Evolutionary conservation across 1,140 invertebrate species (phyloP).

Genomic region (Drosophila kikkawai): DNA sequence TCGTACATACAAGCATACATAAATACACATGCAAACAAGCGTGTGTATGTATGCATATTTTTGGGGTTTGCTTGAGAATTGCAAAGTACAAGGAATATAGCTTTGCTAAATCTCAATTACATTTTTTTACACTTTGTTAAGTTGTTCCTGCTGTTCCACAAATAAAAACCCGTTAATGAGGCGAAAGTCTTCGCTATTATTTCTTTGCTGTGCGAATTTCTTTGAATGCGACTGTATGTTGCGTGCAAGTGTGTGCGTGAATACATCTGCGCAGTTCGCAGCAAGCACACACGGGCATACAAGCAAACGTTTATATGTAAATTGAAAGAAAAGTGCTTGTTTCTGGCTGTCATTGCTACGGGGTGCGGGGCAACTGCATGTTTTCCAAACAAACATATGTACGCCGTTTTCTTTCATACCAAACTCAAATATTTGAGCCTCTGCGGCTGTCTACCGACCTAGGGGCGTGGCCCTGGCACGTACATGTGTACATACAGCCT

Average conservation of each 20-base stretch:
- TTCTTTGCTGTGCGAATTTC: constrained; percentile 22
- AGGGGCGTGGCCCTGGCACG: constrained; percentile 11
- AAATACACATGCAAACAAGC: background rate
- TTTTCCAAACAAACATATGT: constrained; percentile 17
- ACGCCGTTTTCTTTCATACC: background rate
- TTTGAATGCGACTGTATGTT: constrained; percentile 17
- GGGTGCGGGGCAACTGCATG: constrained; percentile 5
- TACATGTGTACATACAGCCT: constrained; percentile 33
- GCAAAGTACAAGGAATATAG: background rate
- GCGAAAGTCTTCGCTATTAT: constrained; percentile 52
- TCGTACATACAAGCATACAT: constrained; percentile 37
- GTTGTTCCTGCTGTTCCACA: constrained; percentile 45
- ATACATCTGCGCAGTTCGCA: constrained; percentile 41
- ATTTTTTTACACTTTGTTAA: constrained; percentile 45
- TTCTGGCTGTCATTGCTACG: constrained; percentile 2
- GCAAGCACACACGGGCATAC: constrained; percentile 1
- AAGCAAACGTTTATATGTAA: constrained; percentile 5
- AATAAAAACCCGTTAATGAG: constrained; percentile 35
- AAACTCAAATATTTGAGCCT: constrained; percentile 10
- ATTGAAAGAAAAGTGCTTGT: constrained; percentile 10
- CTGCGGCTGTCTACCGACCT: background rate
- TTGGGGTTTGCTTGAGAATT: background rate
- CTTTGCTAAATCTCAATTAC: constrained; percentile 6
- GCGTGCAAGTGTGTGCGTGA: constrained; percentile 18
- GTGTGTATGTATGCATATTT: constrained; percentile 33